Conservation (phyloP, 2,113 vertebrate genomes). For the Miniopterus natalensis region DNA sequence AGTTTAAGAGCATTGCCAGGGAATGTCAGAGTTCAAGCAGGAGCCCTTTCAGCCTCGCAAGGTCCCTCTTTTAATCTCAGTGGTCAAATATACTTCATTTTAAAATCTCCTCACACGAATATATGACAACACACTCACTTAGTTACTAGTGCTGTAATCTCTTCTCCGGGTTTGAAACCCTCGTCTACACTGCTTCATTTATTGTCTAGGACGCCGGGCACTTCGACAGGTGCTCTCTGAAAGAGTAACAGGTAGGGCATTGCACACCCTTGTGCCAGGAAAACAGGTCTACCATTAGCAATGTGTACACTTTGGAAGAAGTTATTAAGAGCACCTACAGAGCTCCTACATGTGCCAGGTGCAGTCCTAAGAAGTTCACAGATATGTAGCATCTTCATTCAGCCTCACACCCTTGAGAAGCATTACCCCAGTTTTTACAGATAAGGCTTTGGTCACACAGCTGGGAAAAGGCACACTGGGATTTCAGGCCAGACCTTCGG, state of each 20-base stretch:
- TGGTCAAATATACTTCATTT: background rate
- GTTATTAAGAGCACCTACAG: background rate
- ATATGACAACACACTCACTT: background rate
- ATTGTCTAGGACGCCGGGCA: background rate
- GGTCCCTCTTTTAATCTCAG: background rate
- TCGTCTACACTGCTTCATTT: background rate
- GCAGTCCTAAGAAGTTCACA: background rate
- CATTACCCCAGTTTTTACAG: background rate
- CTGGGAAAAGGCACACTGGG: background rate
- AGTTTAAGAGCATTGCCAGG: background rate
- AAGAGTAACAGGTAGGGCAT: background rate
- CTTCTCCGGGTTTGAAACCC: background rate
- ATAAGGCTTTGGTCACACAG: background rate
- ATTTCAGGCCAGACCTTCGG: background rate
- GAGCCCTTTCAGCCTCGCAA: background rate
- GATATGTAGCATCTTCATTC: background rate
- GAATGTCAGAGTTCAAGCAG: background rate
- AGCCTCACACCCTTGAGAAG: slow-evolving; percentile 24
- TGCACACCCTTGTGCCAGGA: background rate
- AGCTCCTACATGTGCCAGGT: background rate
- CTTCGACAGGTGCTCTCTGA: background rate
- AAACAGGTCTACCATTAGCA: background rate
- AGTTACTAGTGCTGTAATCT: background rate
- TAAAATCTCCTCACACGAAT: background rate
- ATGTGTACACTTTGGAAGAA: background rate